Conservation (phyloP, 2,113 vertebrate genomes). For the Candoia aspera region DNA sequence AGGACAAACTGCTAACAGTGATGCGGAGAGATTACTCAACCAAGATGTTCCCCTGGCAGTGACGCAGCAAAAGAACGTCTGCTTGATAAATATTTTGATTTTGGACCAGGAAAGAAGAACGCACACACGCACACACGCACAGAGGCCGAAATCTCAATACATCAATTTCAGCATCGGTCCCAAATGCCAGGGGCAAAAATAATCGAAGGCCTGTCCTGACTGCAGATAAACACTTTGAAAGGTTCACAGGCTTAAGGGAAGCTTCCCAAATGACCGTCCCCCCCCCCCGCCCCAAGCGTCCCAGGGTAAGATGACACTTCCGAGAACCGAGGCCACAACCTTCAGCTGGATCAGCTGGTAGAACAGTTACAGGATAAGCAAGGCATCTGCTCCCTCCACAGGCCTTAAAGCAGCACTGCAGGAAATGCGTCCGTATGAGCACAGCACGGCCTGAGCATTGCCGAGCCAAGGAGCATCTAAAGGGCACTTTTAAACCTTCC, state of each 20-base stretch:
- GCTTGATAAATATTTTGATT: slow-evolving; percentile 29
- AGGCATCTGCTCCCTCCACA: too few species aligned
- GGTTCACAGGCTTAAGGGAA: neutral
- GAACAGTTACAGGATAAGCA: neutral
- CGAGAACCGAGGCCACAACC: neutral
- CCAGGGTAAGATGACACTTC: neutral
- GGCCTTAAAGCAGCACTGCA: too few species aligned
- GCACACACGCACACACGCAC: neutral
- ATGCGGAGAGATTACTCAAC: slow-evolving; percentile 2
- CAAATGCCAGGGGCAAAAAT: neutral
- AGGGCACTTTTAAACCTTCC: neutral
- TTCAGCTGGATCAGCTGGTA: neutral
- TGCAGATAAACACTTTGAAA: neutral
- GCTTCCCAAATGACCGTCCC: neutral
- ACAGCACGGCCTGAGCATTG: too few species aligned
- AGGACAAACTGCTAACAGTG: neutral
- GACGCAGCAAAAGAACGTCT: neutral
- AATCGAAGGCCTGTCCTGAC: neutral
- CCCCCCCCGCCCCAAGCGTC: neutral
- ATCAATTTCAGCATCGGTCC: neutral
- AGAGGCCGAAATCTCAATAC: neutral
- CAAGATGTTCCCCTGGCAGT: neutral
- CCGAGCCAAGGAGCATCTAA: too few species aligned
- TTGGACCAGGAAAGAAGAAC: neutral
- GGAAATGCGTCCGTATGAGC: too few species aligned